These are phyloP conservation scores for Phragmatobia fuliginosa DNA, from an alignment of 2,888 invertebrate genomes.

Conservation along the genomic window DNA sequence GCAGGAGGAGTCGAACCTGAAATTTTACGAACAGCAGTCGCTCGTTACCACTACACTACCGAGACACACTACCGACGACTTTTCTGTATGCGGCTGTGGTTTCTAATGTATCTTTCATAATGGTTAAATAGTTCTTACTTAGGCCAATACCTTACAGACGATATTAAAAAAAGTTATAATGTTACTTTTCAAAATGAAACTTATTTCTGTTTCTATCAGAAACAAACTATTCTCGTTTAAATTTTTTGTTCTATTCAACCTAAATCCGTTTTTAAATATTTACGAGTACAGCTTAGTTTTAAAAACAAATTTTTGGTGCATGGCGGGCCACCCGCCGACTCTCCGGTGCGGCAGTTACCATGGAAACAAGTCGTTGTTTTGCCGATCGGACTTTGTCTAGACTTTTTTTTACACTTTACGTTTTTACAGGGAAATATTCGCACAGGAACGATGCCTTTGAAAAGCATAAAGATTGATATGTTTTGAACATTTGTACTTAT, in stretches of 20 bases:
- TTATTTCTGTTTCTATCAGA: conserved; percentile 37
- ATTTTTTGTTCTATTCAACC: conserved; percentile 17
- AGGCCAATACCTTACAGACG: background rate
- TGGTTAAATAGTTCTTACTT: no score
- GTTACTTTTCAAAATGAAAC: conserved; percentile 24
- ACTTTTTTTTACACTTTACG: conserved; percentile 63
- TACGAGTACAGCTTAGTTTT: conserved; percentile 49
- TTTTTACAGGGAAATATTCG: conserved; percentile 70
- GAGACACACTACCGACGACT: no score
- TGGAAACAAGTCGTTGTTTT: conserved; percentile 81
- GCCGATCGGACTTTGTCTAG: conserved; percentile 75
- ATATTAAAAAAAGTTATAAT: background rate
- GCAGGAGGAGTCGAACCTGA: no score
- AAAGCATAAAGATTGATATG: no score
- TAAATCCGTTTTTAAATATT: conserved; percentile 50
- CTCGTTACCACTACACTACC: no score
- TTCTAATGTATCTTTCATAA: no score
- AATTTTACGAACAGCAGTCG: no score
- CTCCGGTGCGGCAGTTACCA: conserved; percentile 71
- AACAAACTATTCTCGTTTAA: conserved; percentile 1
- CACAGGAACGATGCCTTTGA: no score
- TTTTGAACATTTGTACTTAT: no score
- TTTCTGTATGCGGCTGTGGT: no score
- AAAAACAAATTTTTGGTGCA: conserved; percentile 65
- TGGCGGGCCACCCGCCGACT: conserved; percentile 39